Evolutionary conservation across 2,113 vertebrate genomes (phyloP), one percentile per base, ranked within the genome.

Genomic region (Gasterosteus nipponicus): DNA sequence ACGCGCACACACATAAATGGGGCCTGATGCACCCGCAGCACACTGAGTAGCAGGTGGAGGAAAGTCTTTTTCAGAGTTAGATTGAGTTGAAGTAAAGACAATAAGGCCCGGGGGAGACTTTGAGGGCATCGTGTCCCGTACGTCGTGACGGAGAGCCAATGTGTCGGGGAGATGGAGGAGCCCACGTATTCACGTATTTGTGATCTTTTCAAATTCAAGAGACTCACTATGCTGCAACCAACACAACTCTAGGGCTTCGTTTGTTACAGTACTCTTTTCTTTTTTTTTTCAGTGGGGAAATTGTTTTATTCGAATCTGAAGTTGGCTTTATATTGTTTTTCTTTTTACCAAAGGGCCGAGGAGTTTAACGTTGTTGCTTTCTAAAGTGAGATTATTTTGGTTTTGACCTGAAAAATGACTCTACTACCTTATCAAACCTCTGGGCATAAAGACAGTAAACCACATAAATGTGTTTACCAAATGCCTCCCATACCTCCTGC

Each of bases 191-290:
- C 6, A 0, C 57, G n/a, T n/a, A n/a, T 73, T 76, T 76, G n/a
- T 3, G 19, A 69, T 73, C 14, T 61, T 73, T 57, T 69, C 49
- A 73, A 54, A 78, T 78, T 69, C 62, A 68, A 58, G 53, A 72
- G 53, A 54, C 70, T 38, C 10, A 8, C 61, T 67, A 22, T 51
- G 49, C 41, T 38, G 51, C 51, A 58, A 22, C 51, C 35, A 16
- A 65, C 54, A 66, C 58, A 56, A 64, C 77, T 65, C 38, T 10
- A 71, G 57, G 67, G 62, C 44, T 82, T 7, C 10, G n/a, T 63
- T 68, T 59, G 22, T 64, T 16, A 19, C 44, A 18, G 35, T 7
- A 53, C 10, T 22, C 46, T 3, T 26, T 68, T 5, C 19, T 8
- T 38, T 15, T 42, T 1, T 41, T 65, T 72, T 69, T 61, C 33